phyloP scores from a whole-genome alignment of 2,888 invertebrate genomes.

The Tuta absoluta region DNA sequence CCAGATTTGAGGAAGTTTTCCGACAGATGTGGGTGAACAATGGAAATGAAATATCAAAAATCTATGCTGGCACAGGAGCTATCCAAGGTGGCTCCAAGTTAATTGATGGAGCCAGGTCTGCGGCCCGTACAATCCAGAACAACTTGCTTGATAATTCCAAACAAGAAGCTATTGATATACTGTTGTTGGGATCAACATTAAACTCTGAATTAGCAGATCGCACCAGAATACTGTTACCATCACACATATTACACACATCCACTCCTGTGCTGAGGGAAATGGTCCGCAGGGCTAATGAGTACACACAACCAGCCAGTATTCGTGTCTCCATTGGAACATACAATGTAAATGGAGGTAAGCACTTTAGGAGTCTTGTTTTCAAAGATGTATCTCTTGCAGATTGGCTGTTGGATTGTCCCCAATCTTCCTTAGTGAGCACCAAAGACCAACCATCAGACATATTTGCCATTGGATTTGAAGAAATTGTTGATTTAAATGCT shows the following conservation, averaged over 20 bases:
- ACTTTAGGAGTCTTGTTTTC: conserved; percentile 97
- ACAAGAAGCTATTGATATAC: conserved; percentile 98
- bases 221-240: conserved; percentile 92
- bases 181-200: conserved; percentile 94
- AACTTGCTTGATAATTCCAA: conserved; percentile 97
- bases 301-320: conserved; percentile 85
- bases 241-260: conserved; percentile 93
- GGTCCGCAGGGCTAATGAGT: conserved; percentile 91
- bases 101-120: conserved; percentile 98
- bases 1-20: conserved; percentile 96
- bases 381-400: conserved; percentile 93
- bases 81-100: conserved; percentile 98
- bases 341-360: conserved; percentile 99
- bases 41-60: conserved; percentile 99
- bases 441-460: conserved; percentile 90
- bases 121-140: conserved; percentile 98
- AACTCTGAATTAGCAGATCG: conserved; percentile 96
- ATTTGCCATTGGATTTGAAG: conserved; percentile 99
- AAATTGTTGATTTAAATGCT: conserved; percentile 99
- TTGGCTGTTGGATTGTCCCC: conserved; percentile 93
- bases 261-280: conserved; percentile 91
- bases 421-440: conserved; percentile 72
- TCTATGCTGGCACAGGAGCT: conserved; percentile 99
- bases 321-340: conserved; percentile 97
- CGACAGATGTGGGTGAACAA: conserved; percentile 98